Evolutionary conservation across 2,797 vertebrate genomes (phyloP).

Genomic region (Premnoplex brunnescens): DNA sequence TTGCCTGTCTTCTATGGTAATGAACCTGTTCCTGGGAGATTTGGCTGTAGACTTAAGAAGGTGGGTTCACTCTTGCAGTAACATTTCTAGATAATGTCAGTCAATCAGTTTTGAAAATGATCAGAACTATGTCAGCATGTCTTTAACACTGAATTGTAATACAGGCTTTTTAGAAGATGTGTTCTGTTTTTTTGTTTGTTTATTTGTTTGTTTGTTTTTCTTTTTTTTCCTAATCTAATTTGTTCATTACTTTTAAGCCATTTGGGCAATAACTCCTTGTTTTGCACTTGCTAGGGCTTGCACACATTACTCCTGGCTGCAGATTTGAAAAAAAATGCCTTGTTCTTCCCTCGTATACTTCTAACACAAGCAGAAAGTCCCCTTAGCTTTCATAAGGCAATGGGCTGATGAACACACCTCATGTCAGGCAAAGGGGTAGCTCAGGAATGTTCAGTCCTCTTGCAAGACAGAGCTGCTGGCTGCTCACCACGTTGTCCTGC

Average conservation of each 20-base stretch:
- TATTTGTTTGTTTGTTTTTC: too few relatives aligned
- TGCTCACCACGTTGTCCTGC: rapidly evolving
- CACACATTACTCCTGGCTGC: not conserved
- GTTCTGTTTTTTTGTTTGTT: not conserved
- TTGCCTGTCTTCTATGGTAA: not conserved
- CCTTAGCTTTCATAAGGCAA: not conserved
- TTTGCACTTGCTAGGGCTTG: not conserved
- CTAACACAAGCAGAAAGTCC: not conserved
- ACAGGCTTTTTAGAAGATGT: not conserved
- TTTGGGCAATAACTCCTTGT: not conserved
- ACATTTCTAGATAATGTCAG: not conserved
- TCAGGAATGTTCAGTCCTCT: not conserved
- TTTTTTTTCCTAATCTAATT: not conserved
- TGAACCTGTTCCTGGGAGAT: not conserved
- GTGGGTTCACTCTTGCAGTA: not conserved
- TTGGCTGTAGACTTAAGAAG: not conserved
- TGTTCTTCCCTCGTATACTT: not conserved
- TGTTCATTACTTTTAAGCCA: not conserved
- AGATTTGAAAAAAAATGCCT: not conserved
- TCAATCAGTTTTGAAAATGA: not conserved
- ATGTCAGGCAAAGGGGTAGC: not conserved
- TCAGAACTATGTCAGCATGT: not conserved
- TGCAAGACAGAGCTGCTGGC: not conserved
- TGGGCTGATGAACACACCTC: not conserved
- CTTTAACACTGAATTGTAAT: not conserved